Base-by-base conservation (phyloP, 2,888 invertebrate genomes). In the Trypoxylon attenuatum region DNA sequence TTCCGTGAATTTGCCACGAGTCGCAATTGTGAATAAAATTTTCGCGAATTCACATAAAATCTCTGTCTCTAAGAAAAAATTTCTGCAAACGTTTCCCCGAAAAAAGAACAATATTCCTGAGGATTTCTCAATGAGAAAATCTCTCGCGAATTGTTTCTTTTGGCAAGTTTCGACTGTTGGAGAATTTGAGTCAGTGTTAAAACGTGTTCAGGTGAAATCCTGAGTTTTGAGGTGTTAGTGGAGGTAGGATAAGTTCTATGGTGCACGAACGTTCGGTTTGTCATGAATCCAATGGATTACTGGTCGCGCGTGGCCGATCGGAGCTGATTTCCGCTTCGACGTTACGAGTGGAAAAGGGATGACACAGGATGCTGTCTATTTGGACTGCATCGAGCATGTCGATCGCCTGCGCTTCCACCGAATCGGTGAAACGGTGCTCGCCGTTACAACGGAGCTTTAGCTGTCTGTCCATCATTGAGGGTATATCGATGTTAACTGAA, bases 301-400 rank as follows among this genome's bases (percentile, higher is more conserved):
- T 13, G n/a, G 8, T 33, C 33, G n/a, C 33, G 8, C 33, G 5
- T 13, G 13, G n/a, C n/a, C 33, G 33, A 0, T 33, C 13, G 33
- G 33, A 33, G 6, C 33, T 33, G 33, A 33, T 4, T 13, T 8
- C 8, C 8, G 5, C 8, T 5, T 8, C 25, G 8, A 13, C 8
- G 13, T 33, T 33, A 3, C 10, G 13, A 13, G 10, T 6, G 22
- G 10, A 5, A 19, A 27, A 65, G 50, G 47, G 50, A 79, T 79
- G 79, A 69, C 66, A 78, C 68, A n/a, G n/a, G 62, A 83, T 83
- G 83, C 66, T 82, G 58, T 83, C 82, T 38, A 83, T 82, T 50
- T 77, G 81, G 77, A 81, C 80, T 39, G 81, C 78, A 46, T 81
- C 80, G 75, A 77, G 80, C 29, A 38, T 82, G 76, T 82, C 83